A percentile compares a stretch with the other conserved stretches of the same genome.
phyloP scores from a whole-genome alignment of 2,797 vertebrate genomes.

The Anolis apletophallus region DNA sequence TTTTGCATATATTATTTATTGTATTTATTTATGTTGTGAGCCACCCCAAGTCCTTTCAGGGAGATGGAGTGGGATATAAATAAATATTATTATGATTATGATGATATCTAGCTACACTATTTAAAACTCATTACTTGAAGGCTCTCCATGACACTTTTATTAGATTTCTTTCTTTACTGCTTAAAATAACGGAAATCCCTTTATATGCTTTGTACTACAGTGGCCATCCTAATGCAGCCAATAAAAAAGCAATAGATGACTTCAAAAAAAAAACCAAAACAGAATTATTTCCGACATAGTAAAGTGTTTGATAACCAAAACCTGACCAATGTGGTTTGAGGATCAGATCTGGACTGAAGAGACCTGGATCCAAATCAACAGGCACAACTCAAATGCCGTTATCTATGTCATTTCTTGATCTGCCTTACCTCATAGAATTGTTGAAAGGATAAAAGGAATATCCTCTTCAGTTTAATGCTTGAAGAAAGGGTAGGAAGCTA shows the following conservation, averaged over 20 bases:
- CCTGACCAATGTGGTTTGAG: neutral
- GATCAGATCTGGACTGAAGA: neutral
- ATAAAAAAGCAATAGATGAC: neutral
- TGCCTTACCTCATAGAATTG: neutral
- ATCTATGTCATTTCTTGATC: neutral
- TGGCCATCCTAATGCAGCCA: neutral
- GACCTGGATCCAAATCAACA: neutral
- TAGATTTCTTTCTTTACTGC: neutral
- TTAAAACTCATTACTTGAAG: neutral
- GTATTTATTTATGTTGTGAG: too few species aligned
- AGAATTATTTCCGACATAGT: neutral
- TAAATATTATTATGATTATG: too few species aligned
- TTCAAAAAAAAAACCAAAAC: neutral
- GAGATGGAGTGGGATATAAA: too few species aligned
- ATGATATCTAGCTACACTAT: neutral
- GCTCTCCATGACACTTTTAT: neutral
- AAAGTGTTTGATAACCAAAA: neutral
- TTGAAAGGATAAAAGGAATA: neutral
- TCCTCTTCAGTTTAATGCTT: neutral
- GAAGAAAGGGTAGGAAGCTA: neutral
- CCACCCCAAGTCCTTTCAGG: too few species aligned
- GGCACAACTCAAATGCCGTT: neutral
- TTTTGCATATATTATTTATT: too few species aligned
- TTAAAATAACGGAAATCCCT: neutral
- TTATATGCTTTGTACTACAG: neutral